Conservation (phyloP, 2,797 vertebrate species). For the Platalea minor region DNA sequence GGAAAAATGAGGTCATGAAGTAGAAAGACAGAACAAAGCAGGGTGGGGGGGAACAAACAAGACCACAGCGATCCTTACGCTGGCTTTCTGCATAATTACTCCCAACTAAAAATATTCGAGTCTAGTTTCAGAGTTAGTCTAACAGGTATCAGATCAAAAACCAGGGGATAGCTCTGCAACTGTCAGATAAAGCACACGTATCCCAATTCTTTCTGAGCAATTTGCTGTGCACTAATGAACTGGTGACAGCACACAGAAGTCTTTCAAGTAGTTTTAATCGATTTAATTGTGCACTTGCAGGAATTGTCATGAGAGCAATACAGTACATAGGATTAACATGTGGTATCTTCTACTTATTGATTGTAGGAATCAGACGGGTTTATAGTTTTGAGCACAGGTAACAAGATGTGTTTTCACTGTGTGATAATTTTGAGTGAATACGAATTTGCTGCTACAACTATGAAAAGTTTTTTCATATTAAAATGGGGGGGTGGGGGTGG, state of each 20-base stretch:
- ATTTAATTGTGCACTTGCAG: neutral
- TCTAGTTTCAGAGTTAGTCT: neutral
- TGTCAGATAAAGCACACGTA: neutral
- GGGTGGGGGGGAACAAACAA: neutral
- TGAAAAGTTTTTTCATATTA: neutral
- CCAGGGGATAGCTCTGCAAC: neutral
- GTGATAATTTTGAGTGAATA: neutral
- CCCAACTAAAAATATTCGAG: neutral
- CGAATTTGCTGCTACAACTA: neutral
- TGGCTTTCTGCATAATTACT: neutral
- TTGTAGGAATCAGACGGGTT: neutral
- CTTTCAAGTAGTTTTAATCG: neutral
- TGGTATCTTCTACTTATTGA: neutral
- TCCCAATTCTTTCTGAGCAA: neutral
- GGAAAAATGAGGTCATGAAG: constrained; percentile 54
- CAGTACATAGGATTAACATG: neutral
- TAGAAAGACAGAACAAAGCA: neutral
- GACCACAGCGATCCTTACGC: neutral
- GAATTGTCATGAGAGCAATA: neutral
- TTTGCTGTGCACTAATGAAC: neutral
- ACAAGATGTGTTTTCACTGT: neutral
- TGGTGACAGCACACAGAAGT: fast-evolving
- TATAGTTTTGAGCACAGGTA: neutral
- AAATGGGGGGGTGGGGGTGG: neutral
- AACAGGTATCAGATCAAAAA: neutral